Evolutionary conservation across 2,888 invertebrate genomes (phyloP), one percentile per base, ranked within the genome.

Genomic region (Microctonus hyperodae): DNA sequence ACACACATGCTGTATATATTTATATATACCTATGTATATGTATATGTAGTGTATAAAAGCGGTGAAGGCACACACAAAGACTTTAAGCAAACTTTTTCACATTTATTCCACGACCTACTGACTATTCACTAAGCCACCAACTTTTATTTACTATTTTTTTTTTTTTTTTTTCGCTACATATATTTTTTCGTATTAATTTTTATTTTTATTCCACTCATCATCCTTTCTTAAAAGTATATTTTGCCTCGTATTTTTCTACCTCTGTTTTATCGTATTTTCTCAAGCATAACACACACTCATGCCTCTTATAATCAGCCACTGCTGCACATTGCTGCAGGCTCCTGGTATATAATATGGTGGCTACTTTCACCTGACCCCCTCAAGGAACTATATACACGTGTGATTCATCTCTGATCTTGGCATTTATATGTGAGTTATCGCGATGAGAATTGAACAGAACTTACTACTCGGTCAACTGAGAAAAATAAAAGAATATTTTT

Each of bases 391-490:
- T 69, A 61, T 53, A 64, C 37, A 40, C 67, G 58, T 48, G 67
- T 71, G 71, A 72, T 69, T 72, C 70, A 71, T 67, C 68, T 37
- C 66, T 72, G 70, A 72, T 71, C 72, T 71, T 71, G 71, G 70
- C 69, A 71, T 71, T 72, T 70, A 67, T 68, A 68, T 70, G 56
- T 7, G 44, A 44, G 16, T 44, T 44, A 44, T 16, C 65, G 35
- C 40, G 51, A 62, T 57, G 58, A 33, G 44, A 51, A 53, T 57
- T 44, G 25, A 60, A 37, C 57, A 53, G 64, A 67, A 60, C 67
- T n/a, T n/a, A n/a, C n/a, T n/a, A n/a, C n/a, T 62, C 61, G 64
- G 55, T 64, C 50, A 64, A 64, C 58, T 33, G n/a, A n/a, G n/a
- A n/a, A n/a, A n/a, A n/a, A n/a, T n/a, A n/a, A n/a, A n/a, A n/a